These are phyloP conservation scores for Falco berigora DNA, from an alignment of 2,797 vertebrate species.

Conservation along the genomic window DNA sequence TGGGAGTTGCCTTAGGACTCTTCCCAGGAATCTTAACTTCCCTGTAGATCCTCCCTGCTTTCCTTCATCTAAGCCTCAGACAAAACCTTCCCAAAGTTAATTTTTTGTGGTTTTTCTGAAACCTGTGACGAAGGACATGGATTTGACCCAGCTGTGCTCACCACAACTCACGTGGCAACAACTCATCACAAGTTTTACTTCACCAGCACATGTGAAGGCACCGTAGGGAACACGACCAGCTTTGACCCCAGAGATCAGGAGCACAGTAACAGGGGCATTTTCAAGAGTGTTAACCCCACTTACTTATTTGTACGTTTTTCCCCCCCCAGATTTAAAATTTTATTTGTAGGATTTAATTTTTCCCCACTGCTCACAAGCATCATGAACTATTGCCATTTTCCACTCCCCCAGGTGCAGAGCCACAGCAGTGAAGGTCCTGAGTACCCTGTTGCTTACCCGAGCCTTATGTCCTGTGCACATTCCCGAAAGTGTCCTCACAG, in stretches of 20 bases:
- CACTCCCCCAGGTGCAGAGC: not conserved
- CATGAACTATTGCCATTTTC: not conserved
- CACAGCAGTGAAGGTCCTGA: not conserved
- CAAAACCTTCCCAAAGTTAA: not conserved
- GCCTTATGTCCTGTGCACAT: constrained; percentile 92
- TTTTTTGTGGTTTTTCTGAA: not conserved
- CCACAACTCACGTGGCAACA: not conserved
- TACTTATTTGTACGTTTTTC: not conserved
- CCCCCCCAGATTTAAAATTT: not conserved
- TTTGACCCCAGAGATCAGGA: not conserved
- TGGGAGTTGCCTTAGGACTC: not conserved
- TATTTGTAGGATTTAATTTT: not conserved
- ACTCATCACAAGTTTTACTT: not conserved
- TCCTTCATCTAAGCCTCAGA: not conserved
- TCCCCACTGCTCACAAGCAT: not conserved
- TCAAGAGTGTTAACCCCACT: not conserved
- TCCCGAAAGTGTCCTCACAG: constrained; percentile 87
- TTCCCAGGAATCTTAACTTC: not conserved
- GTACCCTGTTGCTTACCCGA: constrained; percentile 74
- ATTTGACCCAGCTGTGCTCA: not conserved
- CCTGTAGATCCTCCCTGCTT: not conserved
- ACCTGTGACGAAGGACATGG: not conserved
- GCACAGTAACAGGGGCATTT: not conserved
- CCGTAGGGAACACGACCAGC: accelerated
- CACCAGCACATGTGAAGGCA: not conserved